Evolutionary conservation across 2,113 vertebrate genomes (phyloP), one percentile per base, ranked within the genome.

Genomic region (Equus quagga): DNA sequence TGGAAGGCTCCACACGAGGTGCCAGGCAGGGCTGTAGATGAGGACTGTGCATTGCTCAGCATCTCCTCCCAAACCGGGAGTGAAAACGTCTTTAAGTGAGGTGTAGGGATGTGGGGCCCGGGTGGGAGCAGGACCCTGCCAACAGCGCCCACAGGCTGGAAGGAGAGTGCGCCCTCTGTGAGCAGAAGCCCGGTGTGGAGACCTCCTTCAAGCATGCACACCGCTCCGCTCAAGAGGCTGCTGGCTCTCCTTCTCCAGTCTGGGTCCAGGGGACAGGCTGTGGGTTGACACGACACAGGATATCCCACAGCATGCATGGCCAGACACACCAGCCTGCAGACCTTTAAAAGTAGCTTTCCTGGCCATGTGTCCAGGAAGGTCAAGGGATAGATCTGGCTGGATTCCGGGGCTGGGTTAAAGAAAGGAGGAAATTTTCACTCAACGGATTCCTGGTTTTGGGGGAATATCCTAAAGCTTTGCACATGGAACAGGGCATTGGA

Each of bases 61-160:
- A 64, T 75, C 91, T 41, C 70, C 97, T 96, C 90, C 24, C 76
- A 31, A 46, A 11, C 54, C 36, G 58, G 28, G 56, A 96, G 17
- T 21, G 31, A 83, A 75, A 93, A 19, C 4, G 90, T 95, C 36
- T 94, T 79, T 70, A 7, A 73, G 21, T 11, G 49, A 51, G 51
- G 81, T 0, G 4, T 12, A 33, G 15, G 1, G 0, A 0, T 62
- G 73, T 46, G 21, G 2, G 36, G 64, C 19, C 0, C 0, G 8
- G 13, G 14, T 0, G 13, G 31, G 9, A 21, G 36, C 12, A 8
- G 24, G 26, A 33, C 49, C 64, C 85, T 75, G 44, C 81, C 36
- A 67, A 7, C 26, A 13, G 5, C 0, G 0, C 2, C 58, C 28
- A 75, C 3, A 5, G 46, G 49, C 15, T 21, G 46, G 26, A 33